Evolutionary conservation across 2,888 invertebrate species (phyloP).

Genomic region (Oscheius myriophilus): DNA sequence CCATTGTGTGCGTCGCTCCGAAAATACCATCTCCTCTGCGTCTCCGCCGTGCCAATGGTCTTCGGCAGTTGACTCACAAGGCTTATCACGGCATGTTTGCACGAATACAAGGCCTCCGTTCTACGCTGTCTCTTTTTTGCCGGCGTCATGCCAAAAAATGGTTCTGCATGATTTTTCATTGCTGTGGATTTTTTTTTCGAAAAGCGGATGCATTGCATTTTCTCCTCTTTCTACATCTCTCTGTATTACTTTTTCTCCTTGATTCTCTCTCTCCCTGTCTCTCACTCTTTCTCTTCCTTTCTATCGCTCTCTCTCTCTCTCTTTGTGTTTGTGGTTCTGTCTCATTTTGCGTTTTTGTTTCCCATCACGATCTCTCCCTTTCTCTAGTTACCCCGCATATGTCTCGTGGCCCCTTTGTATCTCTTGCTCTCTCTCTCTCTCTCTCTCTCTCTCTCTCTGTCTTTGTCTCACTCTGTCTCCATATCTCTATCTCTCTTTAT

Average conservation of each 20-base stretch:
- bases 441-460: too few relatives aligned
- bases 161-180: neutral
- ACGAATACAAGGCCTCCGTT: constrained; percentile 17
- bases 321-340: too few relatives aligned
- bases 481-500: too few relatives aligned
- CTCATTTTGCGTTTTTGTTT: too few relatives aligned
- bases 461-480: too few relatives aligned
- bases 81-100: constrained; percentile 27
- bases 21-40: constrained; percentile 17
- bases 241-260: neutral
- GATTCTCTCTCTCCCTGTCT: neutral
- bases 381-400: too few relatives aligned
- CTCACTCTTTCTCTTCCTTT: neutral
- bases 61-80: constrained; percentile 12
- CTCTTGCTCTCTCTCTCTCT: too few relatives aligned
- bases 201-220: too few relatives aligned
- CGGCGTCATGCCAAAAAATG: neutral
- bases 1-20: constrained; percentile 1
- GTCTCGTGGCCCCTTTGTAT: too few relatives aligned
- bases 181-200: neutral
- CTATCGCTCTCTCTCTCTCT: too few relatives aligned
- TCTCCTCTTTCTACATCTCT: neutral
- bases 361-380: too few relatives aligned
- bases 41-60: neutral
- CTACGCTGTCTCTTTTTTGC: neutral